A percentile compares a stretch with the other conserved stretches of the same genome.
These are phyloP conservation scores for Tyto alba DNA, from an alignment of 2,113 vertebrate genomes.

Conservation along the genomic window DNA sequence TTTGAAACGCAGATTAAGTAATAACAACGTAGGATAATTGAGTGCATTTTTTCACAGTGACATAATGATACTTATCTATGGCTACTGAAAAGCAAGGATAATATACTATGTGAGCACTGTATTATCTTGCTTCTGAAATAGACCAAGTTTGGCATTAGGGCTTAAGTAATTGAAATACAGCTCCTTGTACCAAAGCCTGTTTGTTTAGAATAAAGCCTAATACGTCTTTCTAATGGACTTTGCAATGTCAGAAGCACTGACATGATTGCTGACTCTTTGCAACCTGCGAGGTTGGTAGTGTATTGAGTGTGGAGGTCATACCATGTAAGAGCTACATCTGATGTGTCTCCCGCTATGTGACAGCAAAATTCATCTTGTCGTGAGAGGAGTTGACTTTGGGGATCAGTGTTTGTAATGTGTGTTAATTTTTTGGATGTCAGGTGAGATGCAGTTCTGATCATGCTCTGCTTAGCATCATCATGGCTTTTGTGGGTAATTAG, in stretches of 20 bases:
- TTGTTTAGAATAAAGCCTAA: slow-evolving; percentile 56
- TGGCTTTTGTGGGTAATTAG: slow-evolving; percentile 39
- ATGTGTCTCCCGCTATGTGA: not conserved
- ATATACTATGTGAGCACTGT: slow-evolving; percentile 43
- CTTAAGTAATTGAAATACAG: slow-evolving; percentile 33
- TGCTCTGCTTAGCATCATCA: slow-evolving; percentile 1
- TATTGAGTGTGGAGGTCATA: not conserved
- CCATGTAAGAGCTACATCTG: not conserved
- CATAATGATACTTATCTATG: slow-evolving; percentile 63
- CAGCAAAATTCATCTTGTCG: not conserved
- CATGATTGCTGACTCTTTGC: not conserved
- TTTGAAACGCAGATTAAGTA: slow-evolving; percentile 70
- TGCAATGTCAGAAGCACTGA: not conserved
- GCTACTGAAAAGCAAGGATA: slow-evolving; percentile 59
- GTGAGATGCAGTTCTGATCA: not conserved
- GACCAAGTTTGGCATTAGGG: slow-evolving; percentile 33
- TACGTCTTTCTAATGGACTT: slow-evolving; percentile 47
- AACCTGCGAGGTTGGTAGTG: not conserved
- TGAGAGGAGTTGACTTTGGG: not conserved
- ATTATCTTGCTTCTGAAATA: slow-evolving; percentile 68
- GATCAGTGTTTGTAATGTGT: not conserved
- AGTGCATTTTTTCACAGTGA: slow-evolving; percentile 69
- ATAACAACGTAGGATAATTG: slow-evolving; percentile 64
- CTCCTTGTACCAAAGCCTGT: slow-evolving; percentile 22
- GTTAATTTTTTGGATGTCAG: slow-evolving; percentile 25